Conservation (phyloP, 2,113 vertebrate species). For the Leptocoma aspasia region DNA sequence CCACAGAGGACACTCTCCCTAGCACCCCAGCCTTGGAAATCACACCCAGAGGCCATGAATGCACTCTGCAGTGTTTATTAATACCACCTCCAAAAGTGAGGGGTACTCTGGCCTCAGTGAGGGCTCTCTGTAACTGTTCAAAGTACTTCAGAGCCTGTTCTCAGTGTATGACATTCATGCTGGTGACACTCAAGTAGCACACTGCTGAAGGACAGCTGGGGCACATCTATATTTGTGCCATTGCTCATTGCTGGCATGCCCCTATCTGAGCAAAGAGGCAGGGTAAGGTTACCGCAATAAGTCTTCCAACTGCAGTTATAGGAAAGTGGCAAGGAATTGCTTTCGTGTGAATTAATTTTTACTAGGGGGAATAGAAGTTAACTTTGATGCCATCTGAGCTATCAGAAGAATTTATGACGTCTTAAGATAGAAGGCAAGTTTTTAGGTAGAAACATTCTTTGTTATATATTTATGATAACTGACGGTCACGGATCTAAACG, state of each 20-base stretch:
- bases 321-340: constrained; percentile 32
- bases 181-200: constrained; percentile 65
- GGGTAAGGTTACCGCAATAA: constrained; percentile 62
- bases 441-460: constrained; percentile 28
- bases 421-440: constrained; percentile 72
- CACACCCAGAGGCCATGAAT: not conserved
- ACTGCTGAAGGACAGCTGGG: constrained; percentile 20
- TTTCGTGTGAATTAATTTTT: constrained; percentile 15
- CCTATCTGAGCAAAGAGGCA: constrained; percentile 49
- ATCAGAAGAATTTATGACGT: constrained; percentile 51
- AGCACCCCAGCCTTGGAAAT: not conserved
- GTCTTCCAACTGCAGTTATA: constrained; percentile 2
- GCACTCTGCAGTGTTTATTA: not conserved
- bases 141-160: constrained; percentile 25
- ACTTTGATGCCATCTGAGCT: constrained; percentile 17
- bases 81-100: not conserved
- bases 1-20: not conserved
- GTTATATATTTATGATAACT: not conserved
- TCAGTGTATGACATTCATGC: constrained; percentile 35
- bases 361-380: constrained; percentile 29
- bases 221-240: constrained; percentile 83
- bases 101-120: not conserved
- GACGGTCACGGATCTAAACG: not conserved
- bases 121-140: not conserved
- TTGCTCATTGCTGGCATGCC: constrained; percentile 56